Evolutionary conservation across 2,113 vertebrate species (phyloP).

Genomic region (Acrocephalus arundinaceus): DNA sequence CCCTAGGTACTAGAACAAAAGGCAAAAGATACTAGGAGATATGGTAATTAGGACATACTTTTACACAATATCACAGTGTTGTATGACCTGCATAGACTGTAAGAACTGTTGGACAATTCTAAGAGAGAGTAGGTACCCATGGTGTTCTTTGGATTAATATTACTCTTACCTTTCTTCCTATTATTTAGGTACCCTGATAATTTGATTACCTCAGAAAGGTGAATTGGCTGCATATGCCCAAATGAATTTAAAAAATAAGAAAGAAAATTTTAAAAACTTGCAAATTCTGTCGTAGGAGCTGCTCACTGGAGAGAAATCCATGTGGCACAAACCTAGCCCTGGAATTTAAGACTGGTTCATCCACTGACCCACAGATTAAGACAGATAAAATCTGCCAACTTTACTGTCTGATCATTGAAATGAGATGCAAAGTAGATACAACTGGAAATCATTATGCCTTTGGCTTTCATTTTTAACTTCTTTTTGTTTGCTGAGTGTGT

Average conservation of each 20-base stretch:
- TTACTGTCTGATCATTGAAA: background rate
- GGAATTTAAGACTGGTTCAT: background rate
- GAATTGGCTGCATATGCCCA: background rate
- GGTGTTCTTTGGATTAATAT: background rate
- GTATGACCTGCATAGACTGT: background rate
- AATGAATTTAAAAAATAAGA: background rate
- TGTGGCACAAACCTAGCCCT: background rate
- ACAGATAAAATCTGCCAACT: background rate
- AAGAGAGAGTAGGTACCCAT: background rate
- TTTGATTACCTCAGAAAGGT: background rate
- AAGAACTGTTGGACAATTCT: background rate
- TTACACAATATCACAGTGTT: background rate
- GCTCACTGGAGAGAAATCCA: background rate
- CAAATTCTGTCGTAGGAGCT: background rate
- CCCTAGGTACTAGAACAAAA: background rate
- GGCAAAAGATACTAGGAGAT: background rate
- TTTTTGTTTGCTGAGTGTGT: background rate
- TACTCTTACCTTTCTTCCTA: background rate
- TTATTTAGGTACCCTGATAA: background rate
- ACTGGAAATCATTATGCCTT: constrained; percentile 23
- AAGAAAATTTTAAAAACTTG: background rate
- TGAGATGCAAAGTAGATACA: background rate
- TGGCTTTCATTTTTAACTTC: constrained; percentile 23
- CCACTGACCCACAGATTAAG: background rate
- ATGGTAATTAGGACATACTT: background rate